Percentiles rank a stretch among this genome's conserved stretches.
These are phyloP conservation scores for Synergus itoensis DNA, from an alignment of 2,888 invertebrate species.

Conservation along the genomic window DNA sequence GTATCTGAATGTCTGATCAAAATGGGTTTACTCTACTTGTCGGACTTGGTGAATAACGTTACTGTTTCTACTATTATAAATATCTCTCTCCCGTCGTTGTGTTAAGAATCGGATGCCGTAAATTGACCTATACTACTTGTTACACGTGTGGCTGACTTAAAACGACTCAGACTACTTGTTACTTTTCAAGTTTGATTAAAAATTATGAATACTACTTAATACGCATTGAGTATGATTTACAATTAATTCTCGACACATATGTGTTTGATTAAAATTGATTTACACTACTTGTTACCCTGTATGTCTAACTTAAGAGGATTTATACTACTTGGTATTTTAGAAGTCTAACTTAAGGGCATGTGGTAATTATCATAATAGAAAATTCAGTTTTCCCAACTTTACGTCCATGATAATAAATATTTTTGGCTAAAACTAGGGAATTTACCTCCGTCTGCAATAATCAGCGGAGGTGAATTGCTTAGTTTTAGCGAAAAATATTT, in stretches of 20 bases:
- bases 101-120: not conserved
- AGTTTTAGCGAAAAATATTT: no score
- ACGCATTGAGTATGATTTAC: not conserved
- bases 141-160: not conserved
- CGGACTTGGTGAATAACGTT: not conserved
- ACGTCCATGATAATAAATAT: no score
- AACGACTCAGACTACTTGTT: not conserved
- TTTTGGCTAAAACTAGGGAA: no score
- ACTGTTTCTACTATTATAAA: not conserved
- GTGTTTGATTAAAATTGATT: not conserved
- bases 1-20: slow-evolving; percentile 46
- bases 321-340: no score
- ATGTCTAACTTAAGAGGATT: no score
- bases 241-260: not conserved
- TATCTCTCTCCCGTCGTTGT: no score
- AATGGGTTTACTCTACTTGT: slow-evolving; percentile 48
- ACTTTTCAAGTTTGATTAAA: not conserved
- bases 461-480: no score
- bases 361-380: no score
- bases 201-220: not conserved
- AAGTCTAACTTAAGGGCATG: no score
- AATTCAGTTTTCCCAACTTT: no score
- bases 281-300: not conserved
- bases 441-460: no score
- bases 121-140: not conserved